phyloP scores from a whole-genome alignment of 2,113 vertebrate genomes.

The Danionella cerebrum region DNA sequence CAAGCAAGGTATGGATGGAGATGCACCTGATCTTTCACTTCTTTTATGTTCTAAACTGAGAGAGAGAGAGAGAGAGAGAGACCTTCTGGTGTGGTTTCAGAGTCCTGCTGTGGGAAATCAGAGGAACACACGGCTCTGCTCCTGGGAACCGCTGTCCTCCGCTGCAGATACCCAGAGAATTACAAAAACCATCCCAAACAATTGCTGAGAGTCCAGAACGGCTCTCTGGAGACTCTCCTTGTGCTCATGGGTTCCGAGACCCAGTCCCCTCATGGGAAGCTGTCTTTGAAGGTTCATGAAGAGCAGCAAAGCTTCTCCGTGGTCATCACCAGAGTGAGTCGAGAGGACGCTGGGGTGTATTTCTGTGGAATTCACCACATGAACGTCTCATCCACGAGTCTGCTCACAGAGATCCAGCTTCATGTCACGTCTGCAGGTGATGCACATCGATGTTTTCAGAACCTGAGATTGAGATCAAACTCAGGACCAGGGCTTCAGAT shows the following conservation, averaged over 20 bases:
- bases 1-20: neutral
- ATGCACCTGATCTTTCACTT: too few relatives aligned
- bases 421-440: constrained; percentile 15
- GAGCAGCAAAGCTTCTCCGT: neutral
- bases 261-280: too few relatives aligned
- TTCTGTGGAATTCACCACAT: neutral
- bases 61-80: too few relatives aligned
- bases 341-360: constrained; percentile 21
- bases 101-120: neutral
- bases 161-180: neutral
- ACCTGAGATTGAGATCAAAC: too few relatives aligned
- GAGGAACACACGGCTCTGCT: neutral
- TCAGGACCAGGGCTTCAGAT: too few relatives aligned
- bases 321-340: neutral
- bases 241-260: neutral
- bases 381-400: neutral
- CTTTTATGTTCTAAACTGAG: too few relatives aligned
- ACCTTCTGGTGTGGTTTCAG: too few relatives aligned
- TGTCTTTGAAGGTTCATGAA: neutral
- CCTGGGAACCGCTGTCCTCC: constrained; percentile 2
- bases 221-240: neutral
- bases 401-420: constrained; percentile 1
- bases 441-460: too few relatives aligned
- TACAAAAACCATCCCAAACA: neutral
- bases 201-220: neutral